These are phyloP conservation scores for Forbesichthys agassizii DNA, from an alignment of 2,113 vertebrate genomes.

Conservation along the genomic window DNA sequence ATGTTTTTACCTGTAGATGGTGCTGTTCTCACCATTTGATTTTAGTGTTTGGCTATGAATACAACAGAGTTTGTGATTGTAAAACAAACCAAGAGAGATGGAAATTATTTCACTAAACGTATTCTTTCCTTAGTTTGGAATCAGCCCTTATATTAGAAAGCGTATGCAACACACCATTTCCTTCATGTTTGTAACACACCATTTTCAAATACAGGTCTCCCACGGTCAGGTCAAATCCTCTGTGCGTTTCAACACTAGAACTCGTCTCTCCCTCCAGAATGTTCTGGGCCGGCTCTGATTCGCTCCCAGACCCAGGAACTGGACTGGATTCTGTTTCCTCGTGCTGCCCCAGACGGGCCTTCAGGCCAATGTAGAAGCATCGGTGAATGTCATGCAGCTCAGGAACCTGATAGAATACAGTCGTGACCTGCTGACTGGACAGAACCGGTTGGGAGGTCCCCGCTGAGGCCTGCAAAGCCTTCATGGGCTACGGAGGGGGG, in stretches of 20 bases:
- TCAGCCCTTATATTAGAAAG: background rate
- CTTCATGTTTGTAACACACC: conserved; percentile 46
- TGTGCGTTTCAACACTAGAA: background rate
- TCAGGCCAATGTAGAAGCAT: conserved; percentile 64
- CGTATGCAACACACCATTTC: background rate
- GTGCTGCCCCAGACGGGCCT: conserved; percentile 40
- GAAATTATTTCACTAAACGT: background rate
- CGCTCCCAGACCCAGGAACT: background rate
- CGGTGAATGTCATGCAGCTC: conserved; percentile 74
- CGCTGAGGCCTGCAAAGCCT: conserved; percentile 74
- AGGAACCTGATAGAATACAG: conserved; percentile 78
- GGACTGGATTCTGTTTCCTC: background rate
- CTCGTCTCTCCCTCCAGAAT: background rate
- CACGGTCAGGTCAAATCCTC: conserved; percentile 49
- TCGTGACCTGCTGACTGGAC: conserved; percentile 70
- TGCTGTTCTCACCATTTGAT: too few relatives aligned
- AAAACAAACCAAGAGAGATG: background rate
- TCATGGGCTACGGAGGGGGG: conserved; percentile 68
- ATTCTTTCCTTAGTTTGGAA: background rate
- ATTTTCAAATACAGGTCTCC: conserved; percentile 76
- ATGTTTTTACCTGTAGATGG: too few relatives aligned
- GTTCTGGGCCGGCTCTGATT: background rate
- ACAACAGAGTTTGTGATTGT: background rate
- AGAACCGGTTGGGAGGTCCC: conserved; percentile 79
- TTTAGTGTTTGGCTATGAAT: background rate